Evolutionary conservation across 2,888 invertebrate genomes (phyloP), one percentile per base, ranked within the genome.

Genomic region (Leptinotarsa juncta): DNA sequence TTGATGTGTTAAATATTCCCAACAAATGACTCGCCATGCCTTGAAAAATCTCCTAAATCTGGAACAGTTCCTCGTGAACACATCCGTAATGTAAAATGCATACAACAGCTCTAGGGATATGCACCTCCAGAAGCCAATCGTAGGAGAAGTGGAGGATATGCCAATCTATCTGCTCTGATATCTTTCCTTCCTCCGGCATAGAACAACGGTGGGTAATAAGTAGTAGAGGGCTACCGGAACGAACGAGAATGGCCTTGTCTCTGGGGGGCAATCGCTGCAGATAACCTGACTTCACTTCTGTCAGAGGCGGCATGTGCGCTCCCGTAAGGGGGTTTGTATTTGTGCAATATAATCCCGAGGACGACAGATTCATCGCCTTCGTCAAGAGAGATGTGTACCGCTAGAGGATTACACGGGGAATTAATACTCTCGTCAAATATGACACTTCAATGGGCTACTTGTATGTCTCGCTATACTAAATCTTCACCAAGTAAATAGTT

Each of bases 181-280:
- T 75, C 75, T 72, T 73, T 18, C n/a, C 32, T 65, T 73, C 73
- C 73, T 73, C 65, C 42, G 53, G 69, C 65, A 65, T 65, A 10
- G 42, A 68, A 62, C 62, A 62, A 62, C 62, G 32, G 68, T 73
- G 53, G 42, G 69, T 73, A 73, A 69, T 73, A 69, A 68, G 72
- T 73, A 66, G 66, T 70, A 69, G 53, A 23, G 69, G 51, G 69
- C 73, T 50, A 70, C 69, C 26, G 66, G 70, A 70, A 73, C 67
- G 65, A 67, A 65, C 62, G 62, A 57, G 32, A 62, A 62, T 32
- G 62, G 62, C 62, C 26, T 74, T 74, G 73, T 79, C 81, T 78
- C 81, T 71, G 70, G 79, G 78, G 81, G 77, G 77, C 79, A 81
- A 81, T 81, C 79, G 78, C 78, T 65, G 77, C 70, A 78, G 81